Evolutionary conservation across 2,113 vertebrate species (phyloP), one percentile per base, ranked within the genome.

Genomic region (Montifringilla adamsi): DNA sequence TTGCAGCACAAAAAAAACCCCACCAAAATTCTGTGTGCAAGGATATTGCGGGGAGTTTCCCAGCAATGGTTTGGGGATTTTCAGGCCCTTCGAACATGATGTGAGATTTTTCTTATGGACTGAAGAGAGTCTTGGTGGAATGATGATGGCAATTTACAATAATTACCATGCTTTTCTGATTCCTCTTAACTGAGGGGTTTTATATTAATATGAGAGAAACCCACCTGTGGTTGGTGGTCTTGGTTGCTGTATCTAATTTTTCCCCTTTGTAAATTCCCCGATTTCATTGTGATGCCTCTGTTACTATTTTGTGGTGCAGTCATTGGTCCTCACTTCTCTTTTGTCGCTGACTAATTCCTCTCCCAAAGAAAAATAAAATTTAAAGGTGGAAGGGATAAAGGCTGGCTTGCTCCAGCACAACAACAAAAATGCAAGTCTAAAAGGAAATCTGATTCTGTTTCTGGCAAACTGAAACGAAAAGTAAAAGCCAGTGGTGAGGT

Each of bases 251-350:
- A 88, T 89, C 70, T 93, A 68, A 83, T 90, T 93, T 90, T 82
- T 75, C 64, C 37, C 69, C 80, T 84, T 41, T 79, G 87, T 87
- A 49, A 96, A 96, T 95, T 95, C 95, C 96, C 96, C 23, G 0
- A 50, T 91, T 90, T 93, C 47, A 1, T 67, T 31, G 84, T 74
- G 79, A 68, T 93, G 87, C 81, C 44, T 59, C 80, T 63, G 46
- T 37, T 66, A 33, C 81, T 80, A 31, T 76, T 89, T 90, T 74
- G 49, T 10, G 18, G 69, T 31, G 55, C n/a, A 72, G 86, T 80
- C 77, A 27, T 39, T 16, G 13, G 13, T 85, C 88, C 69, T 89
- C 87, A 58, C 80, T 96, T 94, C 95, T 93, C 63, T 87, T 88
- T 94, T 93, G 47, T 87, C 62, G 18, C 73, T 75, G 56, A 92